phyloP scores from a whole-genome alignment of 2,888 invertebrate species.

The Morinoia aosen region DNA sequence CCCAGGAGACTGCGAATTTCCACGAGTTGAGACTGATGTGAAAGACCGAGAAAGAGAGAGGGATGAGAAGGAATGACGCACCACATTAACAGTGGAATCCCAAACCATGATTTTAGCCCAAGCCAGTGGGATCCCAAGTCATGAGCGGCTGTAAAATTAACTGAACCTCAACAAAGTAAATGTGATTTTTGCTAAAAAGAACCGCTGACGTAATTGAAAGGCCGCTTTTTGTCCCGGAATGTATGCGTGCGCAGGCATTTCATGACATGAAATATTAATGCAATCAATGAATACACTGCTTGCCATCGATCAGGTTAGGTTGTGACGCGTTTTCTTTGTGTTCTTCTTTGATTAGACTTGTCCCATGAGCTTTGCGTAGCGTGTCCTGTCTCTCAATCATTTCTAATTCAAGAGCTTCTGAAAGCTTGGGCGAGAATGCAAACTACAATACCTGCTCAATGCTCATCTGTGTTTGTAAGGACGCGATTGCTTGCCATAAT shows the following conservation, averaged over 20 bases:
- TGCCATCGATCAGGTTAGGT: background rate
- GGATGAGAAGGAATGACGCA: background rate
- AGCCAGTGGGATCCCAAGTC: background rate
- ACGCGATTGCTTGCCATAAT: background rate
- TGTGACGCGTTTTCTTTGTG: background rate
- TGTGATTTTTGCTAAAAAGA: background rate
- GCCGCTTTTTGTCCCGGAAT: background rate
- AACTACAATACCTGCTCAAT: too few relatives aligned
- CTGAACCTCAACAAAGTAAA: background rate
- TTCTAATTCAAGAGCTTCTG: background rate
- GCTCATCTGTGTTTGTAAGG: too few relatives aligned
- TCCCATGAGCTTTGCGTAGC: background rate
- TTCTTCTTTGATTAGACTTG: background rate
- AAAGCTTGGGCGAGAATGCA: background rate
- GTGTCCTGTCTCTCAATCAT: background rate
- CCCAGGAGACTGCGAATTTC: background rate
- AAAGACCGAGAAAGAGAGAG: background rate
- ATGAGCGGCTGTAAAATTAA: background rate
- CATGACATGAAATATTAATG: background rate
- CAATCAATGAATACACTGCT: background rate
- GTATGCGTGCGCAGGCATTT: background rate
- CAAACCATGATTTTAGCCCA: background rate
- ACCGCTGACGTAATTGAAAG: background rate
- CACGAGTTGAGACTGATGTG: background rate
- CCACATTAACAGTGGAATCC: background rate